Conservation (phyloP, 2,113 vertebrate species). For the Sminthopsis crassicaudata region DNA sequence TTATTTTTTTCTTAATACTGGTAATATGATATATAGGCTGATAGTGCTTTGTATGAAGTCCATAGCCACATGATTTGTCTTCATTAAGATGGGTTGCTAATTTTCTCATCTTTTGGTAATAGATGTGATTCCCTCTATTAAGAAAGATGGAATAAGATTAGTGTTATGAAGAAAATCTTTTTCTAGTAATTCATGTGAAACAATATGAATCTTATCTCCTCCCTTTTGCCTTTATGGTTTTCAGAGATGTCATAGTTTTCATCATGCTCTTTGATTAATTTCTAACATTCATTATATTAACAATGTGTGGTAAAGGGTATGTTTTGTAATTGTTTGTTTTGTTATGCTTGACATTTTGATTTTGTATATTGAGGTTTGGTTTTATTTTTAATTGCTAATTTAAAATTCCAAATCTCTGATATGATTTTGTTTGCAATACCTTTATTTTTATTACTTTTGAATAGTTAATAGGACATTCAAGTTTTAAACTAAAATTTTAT, state of each 20-base stretch:
- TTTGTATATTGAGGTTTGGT: too few species aligned
- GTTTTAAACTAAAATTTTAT: too few species aligned
- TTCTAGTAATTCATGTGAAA: background rate
- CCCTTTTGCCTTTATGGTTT: background rate
- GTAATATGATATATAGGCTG: background rate
- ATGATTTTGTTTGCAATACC: too few species aligned
- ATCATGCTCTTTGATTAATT: background rate
- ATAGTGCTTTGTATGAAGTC: background rate
- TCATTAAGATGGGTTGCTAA: background rate
- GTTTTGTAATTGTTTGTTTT: too few species aligned
- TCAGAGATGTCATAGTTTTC: background rate
- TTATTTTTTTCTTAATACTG: background rate
- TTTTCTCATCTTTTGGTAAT: background rate
- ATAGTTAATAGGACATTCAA: too few species aligned
- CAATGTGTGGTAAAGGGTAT: too few species aligned
- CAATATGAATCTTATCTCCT: background rate
- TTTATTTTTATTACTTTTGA: too few species aligned
- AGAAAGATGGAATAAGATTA: background rate
- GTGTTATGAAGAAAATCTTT: background rate
- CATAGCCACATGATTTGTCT: background rate
- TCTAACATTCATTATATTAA: too few species aligned
- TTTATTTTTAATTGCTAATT: too few species aligned
- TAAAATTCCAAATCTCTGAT: too few species aligned
- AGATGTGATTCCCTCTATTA: background rate
- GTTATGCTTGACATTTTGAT: too few species aligned